Evolutionary conservation across 2,113 vertebrate species (phyloP), one percentile per base, ranked within the genome.

Genomic region (Semnornis frantzii): DNA sequence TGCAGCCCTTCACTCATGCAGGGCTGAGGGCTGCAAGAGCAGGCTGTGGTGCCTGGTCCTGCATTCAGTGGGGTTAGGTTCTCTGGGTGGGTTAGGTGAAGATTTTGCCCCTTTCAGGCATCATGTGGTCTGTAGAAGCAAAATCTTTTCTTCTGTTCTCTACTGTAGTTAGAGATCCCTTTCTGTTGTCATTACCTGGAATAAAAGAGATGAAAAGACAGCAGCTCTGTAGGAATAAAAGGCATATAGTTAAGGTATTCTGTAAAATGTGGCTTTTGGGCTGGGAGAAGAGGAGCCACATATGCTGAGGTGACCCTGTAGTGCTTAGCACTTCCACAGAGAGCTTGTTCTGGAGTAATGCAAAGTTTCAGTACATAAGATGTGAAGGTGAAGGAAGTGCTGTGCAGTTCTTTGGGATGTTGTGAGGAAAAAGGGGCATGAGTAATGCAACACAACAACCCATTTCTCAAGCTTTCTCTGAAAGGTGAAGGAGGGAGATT

Each of bases 1-100:
- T 64, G 34, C 0, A 24, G 50, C 30, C 58, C 24, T 3, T 6
- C 4, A 0, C 5, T 46, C 4, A 3, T 16, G 25, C 1, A 3
- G 79, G 18, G n/a, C 25, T 5, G 9, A 39, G 48, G 3, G 10
- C 48, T 39, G 39, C 8, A 10, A 10, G 63, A 27, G 31, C n/a
- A 27, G 15, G 48, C 72, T 68, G 21, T 1, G 3, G 37, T 55
- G 57, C 39, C 66, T 31, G 39, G 5, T 50, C 34, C 33, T 55
- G 34, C 10, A 0, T 42, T 34, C 19, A 5, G 0, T 39, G 18
- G 48, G 17, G 5, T 25, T 42, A 1, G 78, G 57, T 59, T 85
- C 30, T 27, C 5, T 10, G 58, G 39, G n/a, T 27, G 27, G 9
- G 3, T 27, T 69, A 5, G n/a, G 39, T 20, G 42, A 66, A 39